A percentile compares a stretch with the other conserved stretches of the same genome.
Conservation (phyloP, 2,797 vertebrate genomes). For the Peromyscus melanophrys region DNA sequence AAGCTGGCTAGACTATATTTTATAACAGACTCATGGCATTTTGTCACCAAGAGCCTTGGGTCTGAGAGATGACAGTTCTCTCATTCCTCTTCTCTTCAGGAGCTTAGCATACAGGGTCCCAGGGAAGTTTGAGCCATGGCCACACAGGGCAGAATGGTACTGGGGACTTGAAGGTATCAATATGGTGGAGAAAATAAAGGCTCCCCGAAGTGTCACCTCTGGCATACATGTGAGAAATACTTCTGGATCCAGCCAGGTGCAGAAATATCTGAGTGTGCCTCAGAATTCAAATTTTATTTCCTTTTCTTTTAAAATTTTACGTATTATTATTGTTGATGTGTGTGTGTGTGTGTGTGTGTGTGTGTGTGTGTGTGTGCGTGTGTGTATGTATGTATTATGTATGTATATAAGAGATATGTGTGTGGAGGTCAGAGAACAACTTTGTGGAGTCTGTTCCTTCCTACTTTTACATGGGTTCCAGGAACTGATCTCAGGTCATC, state of each 20-base stretch:
- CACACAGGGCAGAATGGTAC: rapidly evolving
- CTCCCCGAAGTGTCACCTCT: neutral
- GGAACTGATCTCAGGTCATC: neutral
- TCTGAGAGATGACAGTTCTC: neutral
- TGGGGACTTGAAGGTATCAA: rapidly evolving
- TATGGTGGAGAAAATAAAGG: neutral
- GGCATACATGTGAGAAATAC: neutral
- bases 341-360: neutral
- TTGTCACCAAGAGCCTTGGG: neutral
- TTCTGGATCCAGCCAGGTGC: neutral
- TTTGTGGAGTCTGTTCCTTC: neutral
- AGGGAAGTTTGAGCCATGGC: neutral
- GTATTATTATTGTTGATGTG: neutral
- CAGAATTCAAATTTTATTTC: neutral
- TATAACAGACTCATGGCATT: neutral
- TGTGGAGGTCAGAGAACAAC: neutral
- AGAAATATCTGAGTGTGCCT: neutral
- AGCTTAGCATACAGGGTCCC: neutral
- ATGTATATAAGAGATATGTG: neutral
- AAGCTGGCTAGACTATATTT: neutral
- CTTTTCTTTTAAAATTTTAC: neutral
- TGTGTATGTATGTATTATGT: neutral
- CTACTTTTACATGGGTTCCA: neutral
- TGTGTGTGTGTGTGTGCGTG: neutral
- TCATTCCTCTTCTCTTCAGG: too few species aligned